A percentile compares a stretch with the other conserved stretches of the same genome.
phyloP scores from a whole-genome alignment of 1,140 invertebrate species.

The Diorhabda sublineata region DNA sequence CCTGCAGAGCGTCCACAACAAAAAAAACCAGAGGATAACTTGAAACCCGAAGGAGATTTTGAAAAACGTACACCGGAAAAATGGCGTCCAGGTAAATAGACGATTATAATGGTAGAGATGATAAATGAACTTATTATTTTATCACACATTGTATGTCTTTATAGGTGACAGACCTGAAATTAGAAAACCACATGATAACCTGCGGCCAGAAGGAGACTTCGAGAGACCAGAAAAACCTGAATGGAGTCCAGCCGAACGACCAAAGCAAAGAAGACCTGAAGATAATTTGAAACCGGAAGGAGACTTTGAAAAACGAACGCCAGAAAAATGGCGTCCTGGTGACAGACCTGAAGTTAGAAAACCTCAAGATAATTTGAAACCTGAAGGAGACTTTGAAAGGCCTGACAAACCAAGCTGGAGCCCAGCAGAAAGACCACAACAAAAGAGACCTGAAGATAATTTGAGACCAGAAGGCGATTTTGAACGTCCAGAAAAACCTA shows the following conservation, averaged over 20 bases:
- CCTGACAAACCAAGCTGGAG: conserved; percentile 54
- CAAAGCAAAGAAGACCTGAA: conserved; percentile 44
- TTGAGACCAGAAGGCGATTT: conserved; percentile 51
- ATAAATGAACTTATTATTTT: too few relatives aligned
- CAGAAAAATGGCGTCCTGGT: conserved; percentile 44
- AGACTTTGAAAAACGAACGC: conserved; percentile 52
- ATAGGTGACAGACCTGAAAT: conserved; percentile 44
- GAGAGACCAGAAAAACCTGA: conserved; percentile 37
- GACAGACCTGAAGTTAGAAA: conserved; percentile 41
- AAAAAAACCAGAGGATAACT: conserved; percentile 48
- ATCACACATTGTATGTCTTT: too few relatives aligned
- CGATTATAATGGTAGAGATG: too few relatives aligned
- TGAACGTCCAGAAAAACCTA: conserved; percentile 43
- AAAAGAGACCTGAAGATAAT: conserved; percentile 51
- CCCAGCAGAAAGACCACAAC: conserved; percentile 54
- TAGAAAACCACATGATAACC: conserved; percentile 50
- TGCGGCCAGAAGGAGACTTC: conserved; percentile 51
- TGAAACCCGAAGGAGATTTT: conserved; percentile 64
- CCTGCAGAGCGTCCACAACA: conserved; percentile 48
- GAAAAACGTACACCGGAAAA: conserved; percentile 48
- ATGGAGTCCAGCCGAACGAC: conserved; percentile 47
- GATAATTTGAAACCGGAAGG: conserved; percentile 59
- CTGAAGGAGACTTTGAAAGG: conserved; percentile 57
- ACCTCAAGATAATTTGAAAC: conserved; percentile 57
- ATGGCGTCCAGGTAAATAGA: conserved; percentile 38